Evolutionary conservation across 2,113 vertebrate species (phyloP), one percentile per base, ranked within the genome.

Genomic region (Oxyura jamaicensis): DNA sequence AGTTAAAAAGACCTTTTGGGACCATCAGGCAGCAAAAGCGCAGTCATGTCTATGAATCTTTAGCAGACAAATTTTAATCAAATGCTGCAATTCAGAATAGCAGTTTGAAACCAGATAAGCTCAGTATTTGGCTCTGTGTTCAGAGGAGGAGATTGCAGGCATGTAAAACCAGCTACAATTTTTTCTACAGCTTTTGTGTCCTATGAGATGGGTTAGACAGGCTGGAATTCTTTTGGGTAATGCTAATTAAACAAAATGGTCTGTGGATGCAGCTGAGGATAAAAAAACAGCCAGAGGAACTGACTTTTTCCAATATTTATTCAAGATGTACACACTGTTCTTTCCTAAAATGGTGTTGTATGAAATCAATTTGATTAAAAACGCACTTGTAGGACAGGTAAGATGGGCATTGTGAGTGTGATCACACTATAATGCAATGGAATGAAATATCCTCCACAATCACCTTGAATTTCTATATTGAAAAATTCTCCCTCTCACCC

Each of bases 11-110:
- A 79, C 55, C 79, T 73, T 92, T 72, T 33, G 86, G 88, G 74
- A 76, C 74, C 17, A 13, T 77, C 83, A 68, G 62, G 83, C 72
- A 87, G 77, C 69, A 82, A 28, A 84, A 90, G 31, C 60, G 48
- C 83, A 69, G 53, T 73, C 1, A 0, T 79, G 66, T 35, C 85
- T 79, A 35, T 86, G 58, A 88, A 66, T 89, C 33, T 88, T 28
- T 69, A 22, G 88, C 68, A 91, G 86, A 72, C 86, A 91, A 75
- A 92, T 93, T 95, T 94, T 96, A 94, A 95, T 96, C 93, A 96
- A 91, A 78, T 66, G 0, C 39, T 58, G 88, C 56, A 78, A 66
- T 95, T 95, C 46, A 81, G 86, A 92, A 84, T 62, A 86, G 95
- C 86, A 82, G 92, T 92, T 94, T 92, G 88, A 93, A 86, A 86